phyloP scores from a whole-genome alignment of 2,888 invertebrate species.

The Diaprepes abbreviatus region DNA sequence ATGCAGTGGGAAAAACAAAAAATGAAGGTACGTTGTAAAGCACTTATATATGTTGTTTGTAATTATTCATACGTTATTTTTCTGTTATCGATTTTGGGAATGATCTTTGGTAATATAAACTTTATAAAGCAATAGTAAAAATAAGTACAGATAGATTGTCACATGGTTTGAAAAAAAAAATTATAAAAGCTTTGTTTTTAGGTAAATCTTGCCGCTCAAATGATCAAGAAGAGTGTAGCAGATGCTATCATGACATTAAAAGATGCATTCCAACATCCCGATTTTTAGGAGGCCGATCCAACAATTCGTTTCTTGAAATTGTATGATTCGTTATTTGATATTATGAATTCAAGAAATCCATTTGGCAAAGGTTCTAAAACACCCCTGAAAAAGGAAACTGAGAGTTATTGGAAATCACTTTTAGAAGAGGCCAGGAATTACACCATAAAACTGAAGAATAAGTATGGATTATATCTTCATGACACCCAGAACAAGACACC shows the following conservation, averaged over 20 bases:
- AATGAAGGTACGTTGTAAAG: neutral
- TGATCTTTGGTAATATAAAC: no score
- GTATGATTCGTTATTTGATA: slow-evolving; percentile 39
- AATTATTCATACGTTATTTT: neutral
- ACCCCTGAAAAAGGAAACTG: slow-evolving; percentile 23
- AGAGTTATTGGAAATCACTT: slow-evolving; percentile 23
- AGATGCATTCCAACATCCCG: slow-evolving; percentile 17
- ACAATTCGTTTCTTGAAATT: slow-evolving; percentile 38
- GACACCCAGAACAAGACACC: slow-evolving; percentile 32
- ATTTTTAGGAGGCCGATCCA: slow-evolving; percentile 41
- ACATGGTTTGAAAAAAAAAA: neutral
- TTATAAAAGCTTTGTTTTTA: slow-evolving; percentile 9
- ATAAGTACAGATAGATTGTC: neutral
- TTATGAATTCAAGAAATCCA: slow-evolving; percentile 41
- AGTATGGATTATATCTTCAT: slow-evolving; percentile 5
- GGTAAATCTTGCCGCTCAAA: slow-evolving; percentile 47
- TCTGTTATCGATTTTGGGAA: neutral
- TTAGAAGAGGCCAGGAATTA: slow-evolving; percentile 26
- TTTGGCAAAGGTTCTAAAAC: slow-evolving; percentile 34
- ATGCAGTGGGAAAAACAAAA: slow-evolving; percentile 40
- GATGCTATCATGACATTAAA: slow-evolving; percentile 38
- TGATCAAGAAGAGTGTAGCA: slow-evolving; percentile 40
- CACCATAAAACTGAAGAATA: slow-evolving; percentile 21
- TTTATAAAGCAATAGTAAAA: no score
- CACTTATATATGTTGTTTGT: neutral